Percentiles rank a stretch among this genome's conserved stretches.
Conservation (phyloP, 2,113 vertebrate genomes). For the Pristiophorus japonicus region DNA sequence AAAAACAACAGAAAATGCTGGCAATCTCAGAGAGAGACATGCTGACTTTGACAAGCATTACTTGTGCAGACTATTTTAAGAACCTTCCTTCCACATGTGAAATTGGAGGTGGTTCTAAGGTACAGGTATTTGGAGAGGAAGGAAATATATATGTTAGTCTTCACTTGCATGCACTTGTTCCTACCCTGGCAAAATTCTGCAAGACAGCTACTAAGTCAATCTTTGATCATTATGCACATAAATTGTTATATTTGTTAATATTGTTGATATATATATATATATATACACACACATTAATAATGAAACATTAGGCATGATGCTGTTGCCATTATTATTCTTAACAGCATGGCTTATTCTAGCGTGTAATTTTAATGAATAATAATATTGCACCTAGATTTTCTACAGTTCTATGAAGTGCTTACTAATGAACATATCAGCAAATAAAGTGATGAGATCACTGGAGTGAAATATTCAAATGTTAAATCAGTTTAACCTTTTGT, state of each 20-base stretch:
- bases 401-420: background rate
- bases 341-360: background rate
- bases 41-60: background rate
- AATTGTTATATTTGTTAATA: background rate
- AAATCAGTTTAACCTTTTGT: background rate
- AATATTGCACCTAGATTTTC: background rate
- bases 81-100: background rate
- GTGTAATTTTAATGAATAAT: background rate
- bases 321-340: background rate
- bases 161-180: background rate
- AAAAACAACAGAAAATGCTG: too few species aligned
- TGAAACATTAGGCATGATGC: background rate
- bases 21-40: too few species aligned
- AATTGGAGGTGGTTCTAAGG: background rate
- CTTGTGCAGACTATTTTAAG: background rate
- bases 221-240: background rate
- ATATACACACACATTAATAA: background rate
- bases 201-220: background rate
- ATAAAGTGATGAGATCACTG: background rate
- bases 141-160: background rate
- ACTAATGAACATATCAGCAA: background rate
- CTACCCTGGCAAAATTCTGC: background rate
- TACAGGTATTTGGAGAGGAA: conserved; percentile 11
- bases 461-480: background rate
- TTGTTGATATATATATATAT: background rate